phyloP scores from a whole-genome alignment of 2,888 invertebrate genomes.

The Himalopsyche anomala region DNA sequence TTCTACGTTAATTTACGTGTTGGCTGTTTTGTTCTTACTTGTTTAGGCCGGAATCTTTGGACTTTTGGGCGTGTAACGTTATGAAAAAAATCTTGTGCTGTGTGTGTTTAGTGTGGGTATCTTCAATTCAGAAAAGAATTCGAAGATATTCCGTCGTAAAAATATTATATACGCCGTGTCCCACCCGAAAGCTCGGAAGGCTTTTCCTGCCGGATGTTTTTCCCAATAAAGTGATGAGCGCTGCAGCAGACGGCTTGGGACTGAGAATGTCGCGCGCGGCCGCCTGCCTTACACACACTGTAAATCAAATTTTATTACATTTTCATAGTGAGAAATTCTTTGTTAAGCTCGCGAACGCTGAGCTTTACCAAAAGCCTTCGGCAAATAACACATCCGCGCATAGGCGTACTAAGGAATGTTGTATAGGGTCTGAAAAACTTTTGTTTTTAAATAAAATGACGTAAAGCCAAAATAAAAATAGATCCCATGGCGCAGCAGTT shows the following conservation, averaged over 20 bases:
- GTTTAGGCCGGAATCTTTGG: too few relatives aligned
- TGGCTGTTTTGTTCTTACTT: too few relatives aligned
- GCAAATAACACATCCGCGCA: background rate
- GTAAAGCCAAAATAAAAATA: too few relatives aligned
- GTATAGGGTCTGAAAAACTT: background rate
- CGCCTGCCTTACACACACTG: slow-evolving; percentile 1
- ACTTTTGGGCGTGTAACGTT: too few relatives aligned
- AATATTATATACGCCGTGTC: background rate
- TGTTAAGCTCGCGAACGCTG: slow-evolving; percentile 7
- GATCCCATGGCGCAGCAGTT: too few relatives aligned
- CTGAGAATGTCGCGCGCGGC: background rate
- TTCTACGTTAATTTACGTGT: too few relatives aligned
- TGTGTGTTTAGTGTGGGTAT: too few relatives aligned
- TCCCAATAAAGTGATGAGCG: background rate
- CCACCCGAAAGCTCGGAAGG: too few relatives aligned
- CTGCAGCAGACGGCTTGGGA: slow-evolving; percentile 17
- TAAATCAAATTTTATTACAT: slow-evolving; percentile 22
- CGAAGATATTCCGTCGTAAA: slow-evolving; percentile 1
- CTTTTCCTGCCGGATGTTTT: slow-evolving; percentile 13
- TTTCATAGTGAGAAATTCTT: slow-evolving; percentile 34
- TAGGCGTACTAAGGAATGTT: background rate
- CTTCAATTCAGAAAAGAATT: too few relatives aligned
- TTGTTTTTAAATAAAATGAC: too few relatives aligned
- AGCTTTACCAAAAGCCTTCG: slow-evolving; percentile 7
- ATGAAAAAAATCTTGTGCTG: too few relatives aligned